Evolutionary conservation across 2,113 vertebrate genomes (phyloP).

Genomic region (Pachypanchax playfairii): DNA sequence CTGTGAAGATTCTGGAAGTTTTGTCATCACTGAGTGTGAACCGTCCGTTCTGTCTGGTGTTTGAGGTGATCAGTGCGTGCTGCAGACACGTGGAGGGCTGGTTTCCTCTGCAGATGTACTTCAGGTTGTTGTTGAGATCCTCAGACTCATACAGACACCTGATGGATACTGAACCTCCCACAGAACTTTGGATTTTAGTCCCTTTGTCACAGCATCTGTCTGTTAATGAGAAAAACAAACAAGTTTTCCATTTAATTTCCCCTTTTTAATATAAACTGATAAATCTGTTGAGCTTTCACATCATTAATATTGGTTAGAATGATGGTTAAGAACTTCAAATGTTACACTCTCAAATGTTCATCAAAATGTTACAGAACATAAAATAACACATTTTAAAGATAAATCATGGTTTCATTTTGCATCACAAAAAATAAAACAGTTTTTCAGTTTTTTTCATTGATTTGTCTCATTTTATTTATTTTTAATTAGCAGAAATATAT

Average conservation of each 20-base stretch:
- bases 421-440: too few species aligned
- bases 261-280: background rate
- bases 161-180: slow-evolving; percentile 12
- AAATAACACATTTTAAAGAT: too few species aligned
- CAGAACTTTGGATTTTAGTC: background rate
- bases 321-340: too few species aligned
- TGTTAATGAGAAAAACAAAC: too few species aligned
- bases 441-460: too few species aligned
- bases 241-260: background rate
- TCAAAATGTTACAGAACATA: too few species aligned
- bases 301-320: too few species aligned
- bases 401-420: too few species aligned
- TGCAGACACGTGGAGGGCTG: slow-evolving; percentile 28
- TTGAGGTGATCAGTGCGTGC: slow-evolving; percentile 26
- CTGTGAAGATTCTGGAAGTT: too few species aligned
- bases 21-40: slow-evolving; percentile 11
- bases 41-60: background rate
- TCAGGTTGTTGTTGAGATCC: slow-evolving; percentile 3
- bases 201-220: slow-evolving; percentile 36
- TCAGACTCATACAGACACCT: background rate
- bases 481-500: background rate
- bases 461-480: background rate
- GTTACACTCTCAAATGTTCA: too few species aligned
- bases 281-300: too few species aligned
- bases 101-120: slow-evolving; percentile 44